Evolutionary conservation across 2,113 vertebrate genomes (phyloP), one percentile per base, ranked within the genome.

Genomic region (Scolopax mira): DNA sequence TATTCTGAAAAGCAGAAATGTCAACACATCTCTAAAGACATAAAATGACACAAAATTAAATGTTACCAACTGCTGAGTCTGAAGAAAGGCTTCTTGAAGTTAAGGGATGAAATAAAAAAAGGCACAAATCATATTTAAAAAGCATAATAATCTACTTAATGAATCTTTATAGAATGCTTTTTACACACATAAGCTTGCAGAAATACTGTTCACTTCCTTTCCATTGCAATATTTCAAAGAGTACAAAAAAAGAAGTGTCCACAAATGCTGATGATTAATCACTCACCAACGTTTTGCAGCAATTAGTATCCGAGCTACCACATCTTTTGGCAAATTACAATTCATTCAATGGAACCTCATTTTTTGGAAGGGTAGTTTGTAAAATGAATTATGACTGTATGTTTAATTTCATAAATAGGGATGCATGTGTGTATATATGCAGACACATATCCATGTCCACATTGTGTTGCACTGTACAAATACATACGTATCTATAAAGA

Each of bases 31-130:
- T 97, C 97, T 94, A 88, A 97, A 97, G 97, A 97, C 88, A 97
- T 80, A 93, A 97, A 96, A 96, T 96, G 95, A 97, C 88, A 97
- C 89, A 95, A 96, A 95, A 97, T 97, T 92, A 98, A 98, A 97
- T 97, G 97, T 91, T 98, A 97, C 92, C 97, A 97, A 97, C 96
- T 97, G 96, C 93, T 95, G 93, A 94, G 83, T 64, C 55, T 70
- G 72, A 94, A 91, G 61, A 87, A 81, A 91, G 21, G 48, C 74
- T 78, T 65, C 94, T 93, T 88, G 70, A 97, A 95, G 81, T 78
- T 89, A 97, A 96, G 61, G 58, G 62, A 88, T 93, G 85, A 95
- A 72, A 70, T 70, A 15, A 89, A 75, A 82, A 94, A 52, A 74
- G 11, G 52, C 31, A 85, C 18, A 67, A 84, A 73, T 66, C 24